Conservation (phyloP, 2,888 invertebrate species). For the Kuschelorhynchus macadamiae region DNA sequence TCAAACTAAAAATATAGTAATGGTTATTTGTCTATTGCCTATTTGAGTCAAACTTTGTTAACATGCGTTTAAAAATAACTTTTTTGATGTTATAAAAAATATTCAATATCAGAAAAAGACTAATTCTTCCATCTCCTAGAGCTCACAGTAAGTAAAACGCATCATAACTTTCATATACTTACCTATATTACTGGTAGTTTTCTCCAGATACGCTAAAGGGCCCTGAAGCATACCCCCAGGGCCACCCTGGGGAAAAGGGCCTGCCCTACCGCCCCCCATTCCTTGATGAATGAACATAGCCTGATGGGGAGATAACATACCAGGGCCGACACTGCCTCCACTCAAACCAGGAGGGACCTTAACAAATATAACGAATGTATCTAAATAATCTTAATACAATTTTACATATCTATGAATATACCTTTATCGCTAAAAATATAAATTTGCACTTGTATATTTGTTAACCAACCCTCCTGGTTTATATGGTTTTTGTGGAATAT, state of each 20-base stretch:
- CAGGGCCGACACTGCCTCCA: slow-evolving; percentile 62
- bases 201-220: slow-evolving; percentile 89
- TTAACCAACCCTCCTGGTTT: slow-evolving; percentile 62
- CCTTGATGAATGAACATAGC: slow-evolving; percentile 75
- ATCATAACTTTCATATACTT: too few relatives aligned
- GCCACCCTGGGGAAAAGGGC: slow-evolving; percentile 70
- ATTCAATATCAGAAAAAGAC: too few relatives aligned
- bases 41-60: too few relatives aligned
- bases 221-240: slow-evolving; percentile 79
- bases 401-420: not conserved
- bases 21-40: too few relatives aligned
- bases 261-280: slow-evolving; percentile 65
- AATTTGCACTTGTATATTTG: slow-evolving; percentile 55
- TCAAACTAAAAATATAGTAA: too few relatives aligned
- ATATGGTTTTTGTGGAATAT: slow-evolving; percentile 45
- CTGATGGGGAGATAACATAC: slow-evolving; percentile 68
- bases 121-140: too few relatives aligned
- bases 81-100: too few relatives aligned
- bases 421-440: not conserved
- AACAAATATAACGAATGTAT: slow-evolving; percentile 51
- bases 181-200: slow-evolving; percentile 93
- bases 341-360: slow-evolving; percentile 65
- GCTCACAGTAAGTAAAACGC: too few relatives aligned
- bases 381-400: not conserved
- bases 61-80: too few relatives aligned